Percentiles rank a stretch among this genome's conserved stretches.
phyloP scores from a whole-genome alignment of 1,140 invertebrate genomes.

The Drosophila nikananu region DNA sequence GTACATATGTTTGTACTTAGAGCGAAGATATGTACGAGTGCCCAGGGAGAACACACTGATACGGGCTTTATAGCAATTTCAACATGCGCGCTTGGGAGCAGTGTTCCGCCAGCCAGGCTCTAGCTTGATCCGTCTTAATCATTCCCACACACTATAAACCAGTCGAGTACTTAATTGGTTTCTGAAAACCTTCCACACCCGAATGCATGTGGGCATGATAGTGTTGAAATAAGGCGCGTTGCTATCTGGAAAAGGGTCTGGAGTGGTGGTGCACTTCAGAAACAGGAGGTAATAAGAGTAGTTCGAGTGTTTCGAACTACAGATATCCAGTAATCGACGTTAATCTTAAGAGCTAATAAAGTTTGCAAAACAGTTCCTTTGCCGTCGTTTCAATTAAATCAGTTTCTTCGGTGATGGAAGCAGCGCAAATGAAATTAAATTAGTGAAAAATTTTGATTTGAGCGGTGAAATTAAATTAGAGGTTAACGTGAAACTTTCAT shows the following conservation, averaged over 20 bases:
- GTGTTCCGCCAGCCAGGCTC: slow-evolving; percentile 20
- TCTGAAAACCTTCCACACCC: slow-evolving; percentile 22
- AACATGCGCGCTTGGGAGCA: slow-evolving; percentile 12
- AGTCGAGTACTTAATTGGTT: slow-evolving; percentile 39
- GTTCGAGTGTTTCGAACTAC: neutral
- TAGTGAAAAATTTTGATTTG: neutral
- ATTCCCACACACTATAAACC: slow-evolving; percentile 16
- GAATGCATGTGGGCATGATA: slow-evolving; percentile 31
- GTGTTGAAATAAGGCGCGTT: slow-evolving; percentile 16
- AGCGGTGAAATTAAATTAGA: neutral
- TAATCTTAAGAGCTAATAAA: neutral
- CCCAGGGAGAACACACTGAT: slow-evolving; percentile 15
- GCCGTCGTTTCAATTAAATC: neutral
- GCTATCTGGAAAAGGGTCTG: slow-evolving; percentile 30
- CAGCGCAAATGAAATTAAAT: neutral
- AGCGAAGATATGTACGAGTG: slow-evolving; percentile 6
- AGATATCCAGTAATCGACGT: slow-evolving; percentile 3
- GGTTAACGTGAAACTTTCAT: neutral
- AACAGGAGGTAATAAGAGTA: slow-evolving; percentile 27
- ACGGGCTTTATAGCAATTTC: slow-evolving; percentile 20
- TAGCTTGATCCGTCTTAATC: slow-evolving; percentile 27
- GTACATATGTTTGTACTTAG: slow-evolving; percentile 34
- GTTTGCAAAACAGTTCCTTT: neutral
- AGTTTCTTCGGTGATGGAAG: neutral
- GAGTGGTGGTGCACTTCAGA: slow-evolving; percentile 18